Evolutionary conservation across 2,888 invertebrate species (phyloP).

Genomic region (Margaritifera margaritifera): DNA sequence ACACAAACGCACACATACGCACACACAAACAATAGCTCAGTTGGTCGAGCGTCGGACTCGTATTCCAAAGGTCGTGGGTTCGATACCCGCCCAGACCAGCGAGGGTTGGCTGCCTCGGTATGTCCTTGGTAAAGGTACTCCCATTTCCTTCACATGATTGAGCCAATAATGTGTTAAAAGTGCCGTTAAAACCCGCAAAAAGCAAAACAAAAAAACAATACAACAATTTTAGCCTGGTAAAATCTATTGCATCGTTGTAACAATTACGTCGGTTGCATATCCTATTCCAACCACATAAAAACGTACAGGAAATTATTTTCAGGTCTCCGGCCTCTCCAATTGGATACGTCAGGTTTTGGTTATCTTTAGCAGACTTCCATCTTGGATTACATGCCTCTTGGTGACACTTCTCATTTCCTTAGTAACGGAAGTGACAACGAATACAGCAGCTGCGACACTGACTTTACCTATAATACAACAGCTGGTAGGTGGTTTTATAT

Average conservation of each 20-base stretch:
- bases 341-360: conserved; percentile 46
- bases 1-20: no score
- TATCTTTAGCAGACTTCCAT: conserved; percentile 41
- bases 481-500: conserved; percentile 35
- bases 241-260: neutral
- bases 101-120: no score
- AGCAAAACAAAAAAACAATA: neutral
- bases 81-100: no score
- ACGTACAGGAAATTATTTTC: neutral
- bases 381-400: conserved; percentile 43
- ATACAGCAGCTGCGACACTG: conserved; percentile 51
- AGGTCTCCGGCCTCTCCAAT: conserved; percentile 52
- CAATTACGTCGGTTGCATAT: neutral
- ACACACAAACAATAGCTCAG: no score
- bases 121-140: no score
- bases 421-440: conserved; percentile 54
- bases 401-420: conserved; percentile 41
- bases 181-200: no score
- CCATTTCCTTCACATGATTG: no score
- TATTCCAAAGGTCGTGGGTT: no score
- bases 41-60: no score
- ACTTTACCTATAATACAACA: conserved; percentile 47
- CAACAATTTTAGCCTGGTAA: neutral
- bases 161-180: no score
- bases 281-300: neutral